Percentiles rank a stretch among this genome's conserved stretches.
Conservation (phyloP, 2,888 invertebrate species). For the Colletes collaris region DNA sequence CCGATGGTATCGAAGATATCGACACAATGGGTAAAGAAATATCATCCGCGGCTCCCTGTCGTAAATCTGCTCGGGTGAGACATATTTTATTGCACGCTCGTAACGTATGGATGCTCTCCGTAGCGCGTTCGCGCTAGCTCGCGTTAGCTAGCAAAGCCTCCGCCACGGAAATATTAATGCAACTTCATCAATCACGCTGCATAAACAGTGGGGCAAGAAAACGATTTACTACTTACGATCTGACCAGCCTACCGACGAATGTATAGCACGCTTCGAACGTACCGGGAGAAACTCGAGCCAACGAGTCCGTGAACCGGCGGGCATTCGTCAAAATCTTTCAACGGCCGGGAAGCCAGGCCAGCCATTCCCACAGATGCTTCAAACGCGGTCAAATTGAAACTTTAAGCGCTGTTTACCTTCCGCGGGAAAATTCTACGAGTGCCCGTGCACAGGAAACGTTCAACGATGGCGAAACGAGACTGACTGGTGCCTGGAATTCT, state of each 20-base stretch:
- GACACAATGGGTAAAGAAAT: conserved; percentile 45
- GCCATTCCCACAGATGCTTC: conserved; percentile 30
- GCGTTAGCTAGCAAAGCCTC: conserved; percentile 31
- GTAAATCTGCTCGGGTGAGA: conserved; percentile 66
- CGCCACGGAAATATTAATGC: conserved; percentile 69
- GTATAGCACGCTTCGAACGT: conserved; percentile 43
- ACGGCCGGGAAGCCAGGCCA: conserved; percentile 19
- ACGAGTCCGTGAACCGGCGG: conserved; percentile 31
- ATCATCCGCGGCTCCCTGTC: conserved; percentile 46
- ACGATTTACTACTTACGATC: conserved; percentile 63
- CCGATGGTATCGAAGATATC: conserved; percentile 42
- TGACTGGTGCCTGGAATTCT: too few relatives aligned
- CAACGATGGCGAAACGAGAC: too few relatives aligned
- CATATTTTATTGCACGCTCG: conserved; percentile 66
- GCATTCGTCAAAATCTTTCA: conserved; percentile 61
- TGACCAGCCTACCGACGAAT: conserved; percentile 57
- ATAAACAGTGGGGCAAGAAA: conserved; percentile 66
- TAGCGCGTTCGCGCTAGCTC: conserved; percentile 17
- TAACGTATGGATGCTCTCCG: conserved; percentile 59
- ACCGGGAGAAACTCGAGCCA: conserved; percentile 41
- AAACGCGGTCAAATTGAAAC: conserved; percentile 43
- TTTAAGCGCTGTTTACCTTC: conserved; percentile 13
- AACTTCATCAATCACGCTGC: conserved; percentile 71
- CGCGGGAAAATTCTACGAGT: neutral
- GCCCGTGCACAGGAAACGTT: neutral